Evolutionary conservation across 2,888 invertebrate genomes (phyloP).

Genomic region (Nineta flava): DNA sequence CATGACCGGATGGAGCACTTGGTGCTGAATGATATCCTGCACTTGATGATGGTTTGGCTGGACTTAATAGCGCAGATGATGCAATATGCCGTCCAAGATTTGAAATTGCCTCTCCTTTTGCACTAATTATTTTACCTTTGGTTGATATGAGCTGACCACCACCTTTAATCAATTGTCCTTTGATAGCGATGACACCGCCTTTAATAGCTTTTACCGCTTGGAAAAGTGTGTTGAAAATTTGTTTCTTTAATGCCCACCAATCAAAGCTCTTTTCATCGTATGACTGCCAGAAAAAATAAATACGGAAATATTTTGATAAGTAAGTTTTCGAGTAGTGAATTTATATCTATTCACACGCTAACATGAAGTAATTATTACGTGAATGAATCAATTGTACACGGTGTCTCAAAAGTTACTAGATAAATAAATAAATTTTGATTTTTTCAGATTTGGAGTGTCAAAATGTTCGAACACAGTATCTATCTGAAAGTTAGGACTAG

Average conservation of each 20-base stretch:
- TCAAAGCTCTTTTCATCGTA: constrained; percentile 22
- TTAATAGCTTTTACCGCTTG: constrained; percentile 81
- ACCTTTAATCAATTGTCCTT: constrained; percentile 74
- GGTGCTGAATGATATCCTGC: background rate
- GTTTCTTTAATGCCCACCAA: constrained; percentile 63
- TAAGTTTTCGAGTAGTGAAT: no score
- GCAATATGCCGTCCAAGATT: constrained; percentile 67
- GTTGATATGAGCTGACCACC: constrained; percentile 52
- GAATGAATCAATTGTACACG: no score
- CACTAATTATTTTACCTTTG: constrained; percentile 49
- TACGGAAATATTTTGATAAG: no score
- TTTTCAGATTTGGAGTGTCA: no score
- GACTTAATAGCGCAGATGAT: constrained; percentile 20
- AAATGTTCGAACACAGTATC: no score
- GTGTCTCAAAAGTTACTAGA: no score
- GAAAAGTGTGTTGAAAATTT: constrained; percentile 63
- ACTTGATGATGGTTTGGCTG: background rate
- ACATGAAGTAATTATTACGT: no score
- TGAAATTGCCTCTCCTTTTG: constrained; percentile 65
- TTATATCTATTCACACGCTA: no score
- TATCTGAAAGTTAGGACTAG: no score
- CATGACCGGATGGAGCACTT: background rate
- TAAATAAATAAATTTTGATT: no score
- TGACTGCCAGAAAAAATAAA: constrained; percentile 16
- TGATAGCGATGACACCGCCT: constrained; percentile 73